Base-by-base conservation (phyloP, 1,140 invertebrate genomes). In the Eueides isabella region DNA sequence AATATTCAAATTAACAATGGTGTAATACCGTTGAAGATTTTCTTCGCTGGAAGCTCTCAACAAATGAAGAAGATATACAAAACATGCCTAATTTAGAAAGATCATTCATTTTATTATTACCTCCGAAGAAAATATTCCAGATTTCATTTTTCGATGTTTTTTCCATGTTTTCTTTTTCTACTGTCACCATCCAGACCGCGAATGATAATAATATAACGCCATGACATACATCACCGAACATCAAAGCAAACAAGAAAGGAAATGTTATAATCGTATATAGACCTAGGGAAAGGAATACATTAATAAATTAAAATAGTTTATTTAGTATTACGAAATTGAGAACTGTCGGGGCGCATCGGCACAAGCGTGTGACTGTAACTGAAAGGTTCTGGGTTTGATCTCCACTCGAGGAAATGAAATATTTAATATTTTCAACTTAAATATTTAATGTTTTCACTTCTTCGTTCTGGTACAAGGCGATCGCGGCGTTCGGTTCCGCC, bases 61-160 rank as follows among this genome's bases (percentile, higher is more conserved):
- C n/a, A n/a, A n/a, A n/a, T n/a, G 5, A 7, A n/a, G 14, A 14
- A 41, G 12, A n/a, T 41, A 6, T 1, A 41, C 16, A n/a, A 41
- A 5, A n/a, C 38, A n/a, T 41, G 0, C n/a, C 5, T n/a, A 6
- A 19, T 48, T 26, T 26, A 7, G 26, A 38, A 4, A n/a, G n/a
- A n/a, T n/a, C n/a, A n/a, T n/a, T n/a, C n/a, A n/a, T n/a, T 33
- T 30, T 19, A 67, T 16, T 31, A 31, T 97, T 62, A 74, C 97
- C 97, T 33, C 95, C 95, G 87, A 97, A 98, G 88, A 98, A 96
- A 67, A 96, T 97, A 75, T 95, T 96, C 94, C 96, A 97, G 76
- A 98, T 97, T 95, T 97, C 94, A 81, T 95, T 87, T 70, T 90
- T 72, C 65, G 94, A 88, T 0, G 86, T 77, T 30, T 84, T 71